Conservation (phyloP, 2,113 vertebrate genomes). For the Porphyrio hochstetteri region DNA sequence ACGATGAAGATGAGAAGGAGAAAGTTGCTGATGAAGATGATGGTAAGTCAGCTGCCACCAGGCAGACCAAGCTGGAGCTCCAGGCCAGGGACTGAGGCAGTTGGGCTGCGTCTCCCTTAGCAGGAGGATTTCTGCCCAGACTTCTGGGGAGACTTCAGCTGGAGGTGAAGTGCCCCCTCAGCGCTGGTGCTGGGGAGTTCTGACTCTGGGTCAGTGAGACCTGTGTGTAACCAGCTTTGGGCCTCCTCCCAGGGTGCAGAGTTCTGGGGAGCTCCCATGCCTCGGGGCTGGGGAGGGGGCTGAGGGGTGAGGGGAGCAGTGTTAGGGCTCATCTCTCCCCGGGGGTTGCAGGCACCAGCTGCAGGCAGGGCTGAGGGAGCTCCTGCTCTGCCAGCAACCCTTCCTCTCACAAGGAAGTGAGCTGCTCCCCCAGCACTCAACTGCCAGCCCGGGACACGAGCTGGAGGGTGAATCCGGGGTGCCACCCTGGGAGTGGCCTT, state of each 20-base stretch:
- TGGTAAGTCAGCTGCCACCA: slow-evolving; percentile 76
- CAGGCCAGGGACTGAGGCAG: background rate
- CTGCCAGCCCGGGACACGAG: background rate
- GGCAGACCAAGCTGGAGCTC: background rate
- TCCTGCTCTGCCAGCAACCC: background rate
- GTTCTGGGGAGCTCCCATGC: background rate
- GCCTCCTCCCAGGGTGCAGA: background rate
- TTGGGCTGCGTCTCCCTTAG: background rate
- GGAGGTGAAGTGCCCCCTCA: background rate
- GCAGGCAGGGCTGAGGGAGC: background rate
- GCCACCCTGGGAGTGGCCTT: background rate
- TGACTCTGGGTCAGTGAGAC: background rate
- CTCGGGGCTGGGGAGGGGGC: background rate
- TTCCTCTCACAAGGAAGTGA: background rate
- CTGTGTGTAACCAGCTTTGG: background rate
- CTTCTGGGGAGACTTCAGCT: background rate
- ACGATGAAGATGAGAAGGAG: slow-evolving; percentile 84
- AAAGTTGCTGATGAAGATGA: slow-evolving; percentile 98
- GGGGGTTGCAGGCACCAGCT: background rate
- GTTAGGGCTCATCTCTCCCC: too few species aligned
- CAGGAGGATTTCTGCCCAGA: background rate
- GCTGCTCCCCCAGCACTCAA: background rate
- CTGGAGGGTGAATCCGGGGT: background rate
- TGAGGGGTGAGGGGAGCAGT: background rate
- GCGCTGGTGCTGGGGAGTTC: background rate